Percentiles rank a stretch among this genome's conserved stretches.
Evolutionary conservation across 2,888 invertebrate genomes (phyloP).

Genomic region (Acanthococcus lagerstroemiae): DNA sequence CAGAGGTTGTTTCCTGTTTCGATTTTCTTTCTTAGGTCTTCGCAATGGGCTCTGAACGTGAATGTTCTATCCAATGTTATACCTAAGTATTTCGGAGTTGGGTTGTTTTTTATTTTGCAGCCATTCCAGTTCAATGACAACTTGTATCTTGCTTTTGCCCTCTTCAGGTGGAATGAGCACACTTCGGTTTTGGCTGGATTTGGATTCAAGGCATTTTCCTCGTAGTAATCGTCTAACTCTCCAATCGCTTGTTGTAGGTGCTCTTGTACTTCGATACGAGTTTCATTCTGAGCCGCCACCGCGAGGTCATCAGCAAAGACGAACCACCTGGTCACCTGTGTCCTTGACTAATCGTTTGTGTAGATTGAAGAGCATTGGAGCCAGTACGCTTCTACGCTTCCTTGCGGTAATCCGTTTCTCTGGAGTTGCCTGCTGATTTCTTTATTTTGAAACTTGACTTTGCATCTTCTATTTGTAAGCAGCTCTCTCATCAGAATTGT

Average conservation of each 20-base stretch:
- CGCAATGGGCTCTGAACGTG: no score
- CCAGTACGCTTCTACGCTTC: background rate
- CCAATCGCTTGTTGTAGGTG: constrained; percentile 5
- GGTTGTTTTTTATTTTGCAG: constrained; percentile 17
- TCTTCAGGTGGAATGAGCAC: constrained; percentile 31
- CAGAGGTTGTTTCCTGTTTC: constrained; percentile 33
- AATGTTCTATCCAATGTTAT: constrained; percentile 34
- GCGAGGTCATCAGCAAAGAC: background rate
- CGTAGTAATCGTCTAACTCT: constrained; percentile 21
- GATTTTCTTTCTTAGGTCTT: constrained; percentile 32
- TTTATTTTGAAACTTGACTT: constrained; percentile 13
- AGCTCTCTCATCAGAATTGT: constrained; percentile 5
- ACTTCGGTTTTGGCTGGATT: no score
- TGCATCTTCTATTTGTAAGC: constrained; percentile 22
- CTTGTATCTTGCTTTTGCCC: constrained; percentile 25
- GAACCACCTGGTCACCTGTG: background rate
- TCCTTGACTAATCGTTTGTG: constrained; percentile 22
- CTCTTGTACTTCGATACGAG: constrained; percentile 5
- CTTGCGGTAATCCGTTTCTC: constrained; percentile 11
- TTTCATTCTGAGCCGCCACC: constrained; percentile 3
- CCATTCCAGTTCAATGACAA: constrained; percentile 31
- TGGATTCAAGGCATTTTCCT: constrained; percentile 23
- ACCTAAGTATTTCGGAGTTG: constrained; percentile 34
- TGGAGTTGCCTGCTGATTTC: constrained; percentile 17
- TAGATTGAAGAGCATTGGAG: constrained; percentile 18